Evolutionary conservation across 1,140 invertebrate genomes (phyloP), one percentile per base, ranked within the genome.

Genomic region (Conopomorpha cramerella): DNA sequence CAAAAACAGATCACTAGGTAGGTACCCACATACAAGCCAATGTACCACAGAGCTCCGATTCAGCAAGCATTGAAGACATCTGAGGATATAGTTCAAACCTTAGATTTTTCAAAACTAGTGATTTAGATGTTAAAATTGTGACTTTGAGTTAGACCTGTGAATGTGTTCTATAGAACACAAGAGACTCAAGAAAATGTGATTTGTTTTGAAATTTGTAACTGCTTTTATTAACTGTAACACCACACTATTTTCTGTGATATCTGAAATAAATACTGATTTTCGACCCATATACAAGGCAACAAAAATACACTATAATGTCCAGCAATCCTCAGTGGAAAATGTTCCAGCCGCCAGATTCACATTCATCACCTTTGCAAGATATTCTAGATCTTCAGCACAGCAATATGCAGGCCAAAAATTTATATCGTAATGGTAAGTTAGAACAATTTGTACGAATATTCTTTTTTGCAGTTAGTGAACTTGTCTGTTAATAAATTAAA

Each of bases 51-150:
- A 87, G 86, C 80, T 80, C 83, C 82, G 81, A 88, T 83, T 83
- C 86, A 89, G 88, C 88, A 87, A 86, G 87, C 87, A 90, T 90
- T 90, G 88, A 90, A 88, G 87, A 90, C 88, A 90, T 90, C 88
- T 90, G 88, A 89, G 87, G 87, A 89, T 87, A 82, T 83, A 85
- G 55, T 55, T 48, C 64, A 67, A 58, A 46, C 53, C 60, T 47
- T 62, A 63, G 46, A 53, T 48, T 66, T 63, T 64, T 51, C 46
- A 56, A 54, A 50, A 52, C 46, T 49, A 55, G 55, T 71, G 56
- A 42, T 60, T 56, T 54, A 60, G 46, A 54, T 70, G 57, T 51
- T 51, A 54, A 66, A 59, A 58, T 56, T 51, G 59, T 63, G 58
- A 65, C 49, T 49, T 54, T 43, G 32, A 34, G 40, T 46, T 45